These are phyloP conservation scores for Danaus chrysippus DNA, from an alignment of 2,888 invertebrate genomes.

Conservation along the genomic window DNA sequence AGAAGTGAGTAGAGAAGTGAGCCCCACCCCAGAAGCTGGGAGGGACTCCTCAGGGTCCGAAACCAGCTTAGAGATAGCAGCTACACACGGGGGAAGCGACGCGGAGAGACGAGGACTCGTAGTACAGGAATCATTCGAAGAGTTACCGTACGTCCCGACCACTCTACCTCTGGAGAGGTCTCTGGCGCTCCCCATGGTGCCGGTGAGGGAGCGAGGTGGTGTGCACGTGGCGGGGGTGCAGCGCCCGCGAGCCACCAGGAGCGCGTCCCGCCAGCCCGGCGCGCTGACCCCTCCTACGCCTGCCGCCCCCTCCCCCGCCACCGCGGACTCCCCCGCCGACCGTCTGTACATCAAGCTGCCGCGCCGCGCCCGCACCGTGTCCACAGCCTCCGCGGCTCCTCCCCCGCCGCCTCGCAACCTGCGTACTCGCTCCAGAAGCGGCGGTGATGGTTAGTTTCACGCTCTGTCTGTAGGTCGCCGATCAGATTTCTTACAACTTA, in stretches of 20 bases:
- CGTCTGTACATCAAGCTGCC: slow-evolving; percentile 57
- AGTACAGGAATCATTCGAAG: slow-evolving; percentile 90
- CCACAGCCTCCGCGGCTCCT: slow-evolving; percentile 39
- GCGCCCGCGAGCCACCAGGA: slow-evolving; percentile 83
- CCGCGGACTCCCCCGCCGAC: slow-evolving; percentile 57
- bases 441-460: slow-evolving; percentile 48
- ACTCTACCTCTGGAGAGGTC: slow-evolving; percentile 92
- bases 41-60: slow-evolving; percentile 86
- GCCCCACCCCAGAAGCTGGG: slow-evolving; percentile 32
- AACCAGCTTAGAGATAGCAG: slow-evolving; percentile 81
- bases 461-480: too few relatives aligned
- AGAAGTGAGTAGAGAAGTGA: slow-evolving; percentile 29
- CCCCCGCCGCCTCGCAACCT: slow-evolving; percentile 40
- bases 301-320: slow-evolving; percentile 38
- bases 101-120: slow-evolving; percentile 85
- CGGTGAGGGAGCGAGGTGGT: slow-evolving; percentile 78
- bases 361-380: slow-evolving; percentile 60
- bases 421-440: slow-evolving; percentile 49
- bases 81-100: slow-evolving; percentile 66
- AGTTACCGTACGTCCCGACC: slow-evolving; percentile 93
- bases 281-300: slow-evolving; percentile 33
- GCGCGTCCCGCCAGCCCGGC: slow-evolving; percentile 80
- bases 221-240: slow-evolving; percentile 62
- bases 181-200: slow-evolving; percentile 88
- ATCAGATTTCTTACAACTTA: background rate